These are phyloP conservation scores for Linurgus olivaceus DNA, from an alignment of 2,797 vertebrate genomes.

Conservation along the genomic window DNA sequence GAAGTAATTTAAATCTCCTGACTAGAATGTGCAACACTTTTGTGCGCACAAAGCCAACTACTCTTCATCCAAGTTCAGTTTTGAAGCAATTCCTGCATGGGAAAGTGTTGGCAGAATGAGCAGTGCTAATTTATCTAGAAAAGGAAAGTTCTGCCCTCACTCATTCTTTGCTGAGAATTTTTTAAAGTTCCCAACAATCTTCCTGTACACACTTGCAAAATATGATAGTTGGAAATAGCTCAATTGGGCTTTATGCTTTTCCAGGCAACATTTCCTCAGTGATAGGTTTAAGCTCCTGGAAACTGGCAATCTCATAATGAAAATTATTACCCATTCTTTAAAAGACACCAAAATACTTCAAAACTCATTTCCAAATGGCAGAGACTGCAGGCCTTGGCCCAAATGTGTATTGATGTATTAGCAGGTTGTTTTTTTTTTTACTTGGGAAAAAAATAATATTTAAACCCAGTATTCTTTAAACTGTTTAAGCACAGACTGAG, in stretches of 20 bases:
- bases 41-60: neutral
- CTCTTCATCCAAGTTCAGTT: neutral
- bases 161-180: neutral
- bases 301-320: neutral
- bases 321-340: neutral
- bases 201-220: neutral
- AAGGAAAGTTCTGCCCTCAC: neutral
- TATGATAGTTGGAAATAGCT: neutral
- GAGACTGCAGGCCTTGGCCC: neutral
- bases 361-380: neutral
- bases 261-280: neutral
- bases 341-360: neutral
- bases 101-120: neutral
- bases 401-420: neutral
- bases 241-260: neutral
- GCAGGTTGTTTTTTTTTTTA: neutral
- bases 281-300: neutral
- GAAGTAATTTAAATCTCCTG: neutral
- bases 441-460: rapidly evolving
- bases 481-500: neutral
- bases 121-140: neutral
- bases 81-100: neutral
- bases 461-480: neutral
- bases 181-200: neutral
- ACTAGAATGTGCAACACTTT: neutral